Base-by-base conservation (phyloP, 1,140 invertebrate species). In the Drosophila rufa region DNA sequence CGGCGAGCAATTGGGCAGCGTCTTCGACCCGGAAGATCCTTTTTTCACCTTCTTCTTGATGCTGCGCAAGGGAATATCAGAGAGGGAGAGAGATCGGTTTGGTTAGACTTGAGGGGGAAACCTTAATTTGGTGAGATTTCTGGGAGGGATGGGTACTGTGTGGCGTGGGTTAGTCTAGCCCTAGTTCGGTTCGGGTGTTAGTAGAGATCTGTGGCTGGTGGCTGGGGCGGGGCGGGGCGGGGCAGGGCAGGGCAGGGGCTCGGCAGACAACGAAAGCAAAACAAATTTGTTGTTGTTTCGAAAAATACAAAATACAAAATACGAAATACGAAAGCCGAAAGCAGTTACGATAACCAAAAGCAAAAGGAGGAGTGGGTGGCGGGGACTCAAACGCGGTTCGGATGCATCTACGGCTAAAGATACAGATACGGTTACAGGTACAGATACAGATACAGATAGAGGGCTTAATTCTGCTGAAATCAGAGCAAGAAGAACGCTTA, bases 1-100 rank as follows among this genome's bases (percentile, higher is more conserved):
- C 9, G 97, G 96, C 22, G 96, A 97, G 81, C 96, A 97, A 92
- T 95, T 96, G 30, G 97, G 97, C 62, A 98, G 92, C 1, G 97
- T 97, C 94, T 97, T 98, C 0, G 96, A 97, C 19, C 97, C 97
- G 3, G 95, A 96, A 2, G 95, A 96, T 9, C 95, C 95, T 92
- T 98, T 97, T 93, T 97, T 97, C 71, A 98, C 97, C 93, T 98
- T 98, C 92, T 98, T 98, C 93, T 98, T 98, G 80, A 98, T 98
- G 93, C 97, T 97, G 93, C n/a, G 93, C 33, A 75, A 3, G 14
- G 30, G 19, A 60, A 55, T 11, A 30, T 14, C 15, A 58, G 14
- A 77, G 42, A 46, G 58, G 30, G 12, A 33, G 38, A 66, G 9
- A 56, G 12, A 55, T n/a, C 42, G 42, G 46, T 66, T 27, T 0